These are phyloP conservation scores for Zaprionus lachaisei DNA, from an alignment of 1,140 invertebrate species.

Conservation along the genomic window DNA sequence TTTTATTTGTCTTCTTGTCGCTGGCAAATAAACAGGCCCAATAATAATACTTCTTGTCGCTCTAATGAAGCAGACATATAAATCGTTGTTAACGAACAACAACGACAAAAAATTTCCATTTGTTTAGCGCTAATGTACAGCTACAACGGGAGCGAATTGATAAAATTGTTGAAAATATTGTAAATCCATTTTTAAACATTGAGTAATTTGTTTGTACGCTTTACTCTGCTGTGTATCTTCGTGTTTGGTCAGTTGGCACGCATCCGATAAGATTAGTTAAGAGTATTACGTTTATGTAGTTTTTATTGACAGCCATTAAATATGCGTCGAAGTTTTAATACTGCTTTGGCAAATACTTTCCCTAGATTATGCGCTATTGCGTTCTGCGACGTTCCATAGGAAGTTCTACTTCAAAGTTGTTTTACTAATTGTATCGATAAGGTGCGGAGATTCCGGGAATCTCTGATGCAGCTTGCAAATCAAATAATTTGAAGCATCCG, in stretches of 20 bases:
- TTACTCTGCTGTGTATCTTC: constrained; percentile 11
- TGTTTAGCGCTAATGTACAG: constrained; percentile 3
- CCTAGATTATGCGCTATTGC: not conserved
- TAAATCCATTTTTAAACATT: constrained; percentile 37
- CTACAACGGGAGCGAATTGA: constrained; percentile 4
- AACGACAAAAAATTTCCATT: constrained; percentile 21
- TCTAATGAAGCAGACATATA: constrained; percentile 54
- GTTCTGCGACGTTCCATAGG: constrained; percentile 7
- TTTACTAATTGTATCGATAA: constrained; percentile 14
- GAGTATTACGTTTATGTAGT: not conserved
- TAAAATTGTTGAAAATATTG: constrained; percentile 1
- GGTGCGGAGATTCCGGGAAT: constrained; percentile 11
- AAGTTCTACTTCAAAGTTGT: constrained; percentile 16
- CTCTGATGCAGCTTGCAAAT: not conserved
- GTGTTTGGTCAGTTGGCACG: constrained; percentile 40
- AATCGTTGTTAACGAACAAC: constrained; percentile 20
- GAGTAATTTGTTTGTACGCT: constrained; percentile 49
- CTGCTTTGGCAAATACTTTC: not conserved
- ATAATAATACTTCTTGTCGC: constrained; percentile 32
- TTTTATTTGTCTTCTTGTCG: constrained; percentile 45
- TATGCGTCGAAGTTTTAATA: constrained; percentile 1
- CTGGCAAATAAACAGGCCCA: constrained; percentile 44
- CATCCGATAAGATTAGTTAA: constrained; percentile 41
- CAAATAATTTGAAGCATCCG: constrained; percentile 5
- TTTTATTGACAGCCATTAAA: not conserved